phyloP scores from a whole-genome alignment of 2,113 vertebrate genomes.

The Clarias gariepinus region DNA sequence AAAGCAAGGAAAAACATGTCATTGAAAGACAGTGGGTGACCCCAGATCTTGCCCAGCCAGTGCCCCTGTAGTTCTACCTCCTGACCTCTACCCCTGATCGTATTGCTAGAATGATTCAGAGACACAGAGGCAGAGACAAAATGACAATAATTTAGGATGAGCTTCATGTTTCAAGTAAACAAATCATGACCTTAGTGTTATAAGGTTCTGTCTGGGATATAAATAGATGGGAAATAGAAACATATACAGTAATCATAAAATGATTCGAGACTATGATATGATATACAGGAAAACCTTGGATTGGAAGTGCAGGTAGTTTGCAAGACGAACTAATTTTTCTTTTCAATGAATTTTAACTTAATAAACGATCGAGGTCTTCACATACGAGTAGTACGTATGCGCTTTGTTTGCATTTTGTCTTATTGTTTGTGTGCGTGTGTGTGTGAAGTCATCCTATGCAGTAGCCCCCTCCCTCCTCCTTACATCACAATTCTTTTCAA shows the following conservation, averaged over 20 bases:
- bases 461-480: too few relatives aligned
- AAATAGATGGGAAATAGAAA: neutral
- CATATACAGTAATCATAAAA: neutral
- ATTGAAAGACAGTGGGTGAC: neutral
- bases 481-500: too few relatives aligned
- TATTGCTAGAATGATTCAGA: neutral
- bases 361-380: too few relatives aligned
- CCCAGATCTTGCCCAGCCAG: neutral
- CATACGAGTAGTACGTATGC: too few relatives aligned
- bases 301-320: too few relatives aligned
- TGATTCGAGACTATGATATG: neutral
- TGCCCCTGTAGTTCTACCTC: constrained; percentile 11
- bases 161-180: constrained; percentile 16
- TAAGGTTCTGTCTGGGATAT: neutral
- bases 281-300: too few relatives aligned
- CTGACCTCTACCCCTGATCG: neutral
- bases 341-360: too few relatives aligned
- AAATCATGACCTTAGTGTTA: constrained; percentile 11
- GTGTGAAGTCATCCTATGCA: too few relatives aligned
- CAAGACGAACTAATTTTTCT: too few relatives aligned
- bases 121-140: neutral
- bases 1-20: neutral
- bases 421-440: too few relatives aligned
- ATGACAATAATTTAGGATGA: neutral
- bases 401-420: too few relatives aligned